phyloP scores from a whole-genome alignment of 2,113 vertebrate species.

The Cebus imitator region DNA sequence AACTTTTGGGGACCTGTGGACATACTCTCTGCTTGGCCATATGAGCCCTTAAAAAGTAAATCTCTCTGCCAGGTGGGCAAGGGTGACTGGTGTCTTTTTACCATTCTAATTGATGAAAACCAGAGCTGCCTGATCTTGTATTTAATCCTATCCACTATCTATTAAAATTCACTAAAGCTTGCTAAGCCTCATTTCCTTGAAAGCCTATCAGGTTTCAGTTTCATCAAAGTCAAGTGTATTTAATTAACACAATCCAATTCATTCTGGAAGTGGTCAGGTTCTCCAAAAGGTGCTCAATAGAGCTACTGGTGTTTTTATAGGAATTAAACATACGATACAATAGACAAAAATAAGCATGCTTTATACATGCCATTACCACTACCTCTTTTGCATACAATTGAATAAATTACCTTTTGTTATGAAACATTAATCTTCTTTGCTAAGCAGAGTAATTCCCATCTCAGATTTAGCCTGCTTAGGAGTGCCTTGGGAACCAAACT shows the following conservation, averaged over 20 bases:
- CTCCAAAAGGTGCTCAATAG: slow-evolving; percentile 73
- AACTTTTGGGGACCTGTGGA: neutral
- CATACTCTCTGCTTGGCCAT: neutral
- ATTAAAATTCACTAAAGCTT: slow-evolving; percentile 78
- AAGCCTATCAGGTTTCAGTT: slow-evolving; percentile 71
- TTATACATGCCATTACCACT: slow-evolving; percentile 47
- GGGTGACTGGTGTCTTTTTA: neutral
- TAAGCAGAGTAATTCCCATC: slow-evolving; percentile 83
- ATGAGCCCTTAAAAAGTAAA: neutral
- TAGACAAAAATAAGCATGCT: slow-evolving; percentile 75
- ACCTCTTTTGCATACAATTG: slow-evolving; percentile 84
- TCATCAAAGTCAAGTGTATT: slow-evolving; percentile 79
- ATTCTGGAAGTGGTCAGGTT: slow-evolving; percentile 81
- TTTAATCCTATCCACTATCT: slow-evolving; percentile 75
- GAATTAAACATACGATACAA: slow-evolving; percentile 81
- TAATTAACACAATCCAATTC: slow-evolving; percentile 79
- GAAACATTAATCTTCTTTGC: slow-evolving; percentile 87
- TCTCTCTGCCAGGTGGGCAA: neutral
- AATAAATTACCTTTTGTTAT: slow-evolving; percentile 87
- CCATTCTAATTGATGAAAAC: slow-evolving; percentile 42
- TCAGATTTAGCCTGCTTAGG: slow-evolving; percentile 66
- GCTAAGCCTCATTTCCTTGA: slow-evolving; percentile 77
- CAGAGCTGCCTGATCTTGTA: slow-evolving; percentile 62
- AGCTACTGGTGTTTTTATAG: slow-evolving; percentile 77
- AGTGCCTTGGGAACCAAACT: slow-evolving; percentile 65